Conservation (phyloP, 2,113 vertebrate species). For the Capricornis sumatraensis region DNA sequence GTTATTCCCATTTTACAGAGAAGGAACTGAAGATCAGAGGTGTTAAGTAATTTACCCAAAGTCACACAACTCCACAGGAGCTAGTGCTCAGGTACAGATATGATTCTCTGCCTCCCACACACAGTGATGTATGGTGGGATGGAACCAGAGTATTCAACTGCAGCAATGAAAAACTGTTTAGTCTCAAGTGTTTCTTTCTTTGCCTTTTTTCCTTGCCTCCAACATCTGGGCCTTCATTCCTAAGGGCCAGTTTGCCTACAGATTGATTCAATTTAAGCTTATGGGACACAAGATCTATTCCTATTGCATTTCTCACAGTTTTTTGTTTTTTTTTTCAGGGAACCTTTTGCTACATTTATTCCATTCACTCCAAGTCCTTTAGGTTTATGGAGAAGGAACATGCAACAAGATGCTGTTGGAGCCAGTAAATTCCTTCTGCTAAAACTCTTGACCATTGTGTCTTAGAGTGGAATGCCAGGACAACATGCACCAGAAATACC, state of each 20-base stretch:
- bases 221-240: neutral
- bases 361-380: neutral
- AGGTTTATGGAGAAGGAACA: neutral
- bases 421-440: neutral
- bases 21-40: neutral
- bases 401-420: neutral
- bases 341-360: neutral
- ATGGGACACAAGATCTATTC: neutral
- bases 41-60: neutral
- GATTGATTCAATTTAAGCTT: neutral
- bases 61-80: neutral
- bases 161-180: neutral
- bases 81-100: neutral
- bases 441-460: neutral
- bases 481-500: neutral
- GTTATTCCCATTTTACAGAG: neutral
- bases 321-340: neutral
- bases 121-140: neutral
- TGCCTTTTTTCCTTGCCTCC: neutral
- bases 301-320: neutral
- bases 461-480: neutral
- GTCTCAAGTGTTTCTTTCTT: neutral
- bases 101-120: neutral
- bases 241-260: neutral
- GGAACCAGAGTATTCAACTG: neutral